These are phyloP conservation scores for Eudyptes chrysolophus DNA, from an alignment of 2,113 vertebrate genomes.

Conservation along the genomic window DNA sequence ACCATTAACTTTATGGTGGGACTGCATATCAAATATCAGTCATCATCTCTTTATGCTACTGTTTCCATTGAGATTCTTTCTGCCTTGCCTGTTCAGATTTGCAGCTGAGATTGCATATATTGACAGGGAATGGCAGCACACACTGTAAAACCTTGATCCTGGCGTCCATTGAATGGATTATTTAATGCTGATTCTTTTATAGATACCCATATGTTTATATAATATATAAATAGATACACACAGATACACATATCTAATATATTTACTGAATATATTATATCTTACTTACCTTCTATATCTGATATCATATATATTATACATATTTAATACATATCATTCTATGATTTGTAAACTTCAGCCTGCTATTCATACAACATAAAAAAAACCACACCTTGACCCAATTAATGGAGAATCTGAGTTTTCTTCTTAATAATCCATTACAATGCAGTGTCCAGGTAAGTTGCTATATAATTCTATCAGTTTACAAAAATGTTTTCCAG, in stretches of 20 bases:
- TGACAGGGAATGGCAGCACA: neutral
- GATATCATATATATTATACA: no score
- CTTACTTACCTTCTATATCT: neutral
- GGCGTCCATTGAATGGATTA: neutral
- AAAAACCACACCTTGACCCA: neutral
- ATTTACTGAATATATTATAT: no score
- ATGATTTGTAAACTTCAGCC: neutral
- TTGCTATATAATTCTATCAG: neutral
- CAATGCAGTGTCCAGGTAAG: neutral
- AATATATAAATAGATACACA: neutral
- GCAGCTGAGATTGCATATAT: neutral
- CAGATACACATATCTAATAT: neutral
- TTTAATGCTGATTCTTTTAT: neutral
- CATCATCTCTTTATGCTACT: neutral
- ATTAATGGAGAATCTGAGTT: neutral
- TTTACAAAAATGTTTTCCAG: neutral
- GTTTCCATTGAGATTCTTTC: neutral
- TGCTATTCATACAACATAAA: neutral
- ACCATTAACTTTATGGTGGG: neutral
- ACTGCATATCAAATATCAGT: neutral
- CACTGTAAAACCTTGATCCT: neutral
- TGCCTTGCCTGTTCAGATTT: neutral
- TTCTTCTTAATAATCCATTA: neutral
- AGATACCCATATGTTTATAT: neutral
- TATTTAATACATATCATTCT: neutral